Percentiles rank a stretch among this genome's conserved stretches.
phyloP scores from a whole-genome alignment of 2,888 invertebrate species.

The Beris chalybata region DNA sequence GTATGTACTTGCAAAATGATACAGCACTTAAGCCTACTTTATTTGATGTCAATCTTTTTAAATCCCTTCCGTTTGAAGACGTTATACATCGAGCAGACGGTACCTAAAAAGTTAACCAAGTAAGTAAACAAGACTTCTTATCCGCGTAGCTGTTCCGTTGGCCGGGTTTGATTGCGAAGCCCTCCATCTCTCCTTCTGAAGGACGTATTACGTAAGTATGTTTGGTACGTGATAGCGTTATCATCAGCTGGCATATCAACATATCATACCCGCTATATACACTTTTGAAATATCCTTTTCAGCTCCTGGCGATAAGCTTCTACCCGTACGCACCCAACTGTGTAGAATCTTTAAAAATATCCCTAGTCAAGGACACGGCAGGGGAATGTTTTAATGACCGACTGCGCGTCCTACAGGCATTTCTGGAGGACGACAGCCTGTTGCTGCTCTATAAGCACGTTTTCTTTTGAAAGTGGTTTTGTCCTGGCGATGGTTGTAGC shows the following conservation, averaged over 20 bases:
- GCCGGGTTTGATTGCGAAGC: constrained; percentile 1
- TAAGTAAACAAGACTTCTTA: no score
- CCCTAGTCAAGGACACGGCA: neutral
- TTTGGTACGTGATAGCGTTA: constrained; percentile 9
- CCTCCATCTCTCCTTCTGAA: neutral
- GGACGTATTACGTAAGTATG: neutral
- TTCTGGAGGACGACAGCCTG: constrained; percentile 9
- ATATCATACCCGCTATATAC: neutral
- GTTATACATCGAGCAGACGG: no score
- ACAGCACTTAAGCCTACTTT: no score
- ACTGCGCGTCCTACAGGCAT: neutral
- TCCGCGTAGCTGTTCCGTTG: no score
- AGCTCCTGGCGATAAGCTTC: constrained; percentile 5
- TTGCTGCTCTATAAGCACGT: constrained; percentile 6
- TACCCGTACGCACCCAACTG: neutral
- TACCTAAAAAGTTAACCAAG: no score
- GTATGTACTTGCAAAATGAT: no score
- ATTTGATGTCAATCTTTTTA: no score
- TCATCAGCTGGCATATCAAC: constrained; percentile 12
- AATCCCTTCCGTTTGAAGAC: no score
- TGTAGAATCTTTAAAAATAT: neutral
- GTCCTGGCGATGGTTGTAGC: neutral
- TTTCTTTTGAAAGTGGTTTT: neutral
- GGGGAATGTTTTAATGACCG: neutral
- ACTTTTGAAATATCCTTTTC: constrained; percentile 7